These are phyloP conservation scores for Melanargia galathea DNA, from an alignment of 2,888 invertebrate genomes.

Conservation along the genomic window DNA sequence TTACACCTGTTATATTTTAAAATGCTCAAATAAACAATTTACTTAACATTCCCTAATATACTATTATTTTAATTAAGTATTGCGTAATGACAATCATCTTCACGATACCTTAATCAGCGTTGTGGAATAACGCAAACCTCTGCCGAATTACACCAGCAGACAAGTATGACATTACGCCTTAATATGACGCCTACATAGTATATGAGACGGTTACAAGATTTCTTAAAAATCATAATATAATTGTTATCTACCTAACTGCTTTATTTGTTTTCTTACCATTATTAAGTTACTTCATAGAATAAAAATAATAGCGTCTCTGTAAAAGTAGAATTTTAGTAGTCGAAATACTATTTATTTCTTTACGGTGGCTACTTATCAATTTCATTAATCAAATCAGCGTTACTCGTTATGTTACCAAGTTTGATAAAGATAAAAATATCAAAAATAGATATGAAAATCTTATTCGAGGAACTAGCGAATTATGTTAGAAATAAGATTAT, in stretches of 20 bases:
- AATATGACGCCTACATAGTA: conserved; percentile 14
- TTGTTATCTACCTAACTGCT: no score
- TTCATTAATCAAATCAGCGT: neutral
- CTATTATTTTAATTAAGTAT: conserved; percentile 1
- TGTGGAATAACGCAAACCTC: conserved; percentile 28
- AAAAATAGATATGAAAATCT: neutral
- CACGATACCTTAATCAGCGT: conserved; percentile 13
- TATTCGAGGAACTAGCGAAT: neutral
- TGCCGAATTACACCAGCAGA: conserved; percentile 30
- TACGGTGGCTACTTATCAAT: neutral
- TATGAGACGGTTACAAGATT: neutral
- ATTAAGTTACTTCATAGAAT: no score
- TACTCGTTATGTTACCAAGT: neutral
- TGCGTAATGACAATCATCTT: conserved; percentile 5
- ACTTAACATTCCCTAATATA: neutral
- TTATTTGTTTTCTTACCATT: no score
- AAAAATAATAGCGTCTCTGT: no score
- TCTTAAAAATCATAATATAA: neutral
- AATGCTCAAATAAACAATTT: conserved; percentile 2
- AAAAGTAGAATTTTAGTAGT: no score
- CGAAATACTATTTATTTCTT: no score
- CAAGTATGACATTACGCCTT: conserved; percentile 31
- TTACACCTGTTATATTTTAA: neutral
- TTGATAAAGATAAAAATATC: neutral
- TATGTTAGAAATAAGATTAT: neutral